Evolutionary conservation across 2,888 invertebrate species (phyloP), one percentile per base, ranked within the genome.

Genomic region (Trypoxylon attenuatum): DNA sequence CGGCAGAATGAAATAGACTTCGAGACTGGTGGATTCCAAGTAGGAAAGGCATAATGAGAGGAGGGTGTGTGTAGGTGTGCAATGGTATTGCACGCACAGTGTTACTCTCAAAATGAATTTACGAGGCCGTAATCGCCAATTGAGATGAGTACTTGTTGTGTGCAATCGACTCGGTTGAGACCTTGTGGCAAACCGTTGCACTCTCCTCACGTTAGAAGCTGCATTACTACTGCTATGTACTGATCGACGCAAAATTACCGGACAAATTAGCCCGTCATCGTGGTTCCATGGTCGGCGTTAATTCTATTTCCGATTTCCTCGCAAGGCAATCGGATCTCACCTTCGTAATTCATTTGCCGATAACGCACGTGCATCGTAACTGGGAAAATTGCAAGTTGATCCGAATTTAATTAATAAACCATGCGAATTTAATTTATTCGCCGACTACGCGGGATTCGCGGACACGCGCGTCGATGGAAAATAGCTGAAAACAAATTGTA

Each of bases 61-160:
- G n/a, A n/a, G n/a, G n/a, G n/a, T n/a, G n/a, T n/a, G n/a, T n/a
- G n/a, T n/a, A n/a, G n/a, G n/a, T n/a, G n/a, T n/a, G n/a, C n/a
- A n/a, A 13, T 6, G 45, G 38, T n/a, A n/a, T 18, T n/a, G 15
- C n/a, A 21, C 5, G 27, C n/a, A 13, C n/a, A 49, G 43, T 8
- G 18, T 78, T 62, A 66, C 68, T 75, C 81, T 80, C 72, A 76
- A 82, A 82, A 82, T 80, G 78, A 82, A 83, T 83, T 83, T 81
- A 83, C 77, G 81, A 73, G 71, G 72, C 69, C 72, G 65, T 80
- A 80, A 83, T 82, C 79, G 76, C 71, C 80, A 83, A 82, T 82
- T 82, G 83, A 79, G 77, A 80, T 57, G 73, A 78, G 62, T 64
- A 71, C 69, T 68, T 49, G 69, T 68, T 71, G 66, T 63, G 59